Conservation (phyloP, 2,113 vertebrate genomes). For the Natator depressus region DNA sequence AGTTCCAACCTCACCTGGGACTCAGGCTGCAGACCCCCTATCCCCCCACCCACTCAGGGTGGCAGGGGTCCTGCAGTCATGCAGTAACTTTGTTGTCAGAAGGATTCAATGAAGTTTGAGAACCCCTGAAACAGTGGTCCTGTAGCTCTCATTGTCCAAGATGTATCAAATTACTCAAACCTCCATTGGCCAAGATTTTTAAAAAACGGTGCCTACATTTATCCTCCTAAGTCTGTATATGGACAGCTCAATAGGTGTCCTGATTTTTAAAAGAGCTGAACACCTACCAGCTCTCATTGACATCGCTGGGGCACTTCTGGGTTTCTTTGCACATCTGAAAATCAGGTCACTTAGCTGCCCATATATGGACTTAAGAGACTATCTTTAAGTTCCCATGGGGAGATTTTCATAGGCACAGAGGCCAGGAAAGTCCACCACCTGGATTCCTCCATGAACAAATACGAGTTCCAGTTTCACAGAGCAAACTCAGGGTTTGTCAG, state of each 20-base stretch:
- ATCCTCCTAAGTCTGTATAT: too few relatives aligned
- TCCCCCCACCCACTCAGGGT: too few relatives aligned
- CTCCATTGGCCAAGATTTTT: neutral
- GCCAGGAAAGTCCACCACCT: neutral
- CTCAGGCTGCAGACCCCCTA: too few relatives aligned
- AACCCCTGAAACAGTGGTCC: too few relatives aligned
- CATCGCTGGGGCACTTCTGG: neutral
- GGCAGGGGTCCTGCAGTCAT: too few relatives aligned
- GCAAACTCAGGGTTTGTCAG: neutral
- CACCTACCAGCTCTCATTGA: neutral
- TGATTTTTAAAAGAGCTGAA: neutral
- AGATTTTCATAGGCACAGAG: neutral
- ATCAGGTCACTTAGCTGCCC: neutral
- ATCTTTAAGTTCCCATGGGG: neutral
- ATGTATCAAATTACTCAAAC: neutral
- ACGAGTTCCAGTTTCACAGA: constrained; percentile 25
- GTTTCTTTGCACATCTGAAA: neutral
- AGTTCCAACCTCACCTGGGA: too few relatives aligned
- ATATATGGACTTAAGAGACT: neutral
- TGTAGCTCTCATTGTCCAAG: neutral
- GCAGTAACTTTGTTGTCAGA: too few relatives aligned
- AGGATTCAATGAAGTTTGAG: too few relatives aligned
- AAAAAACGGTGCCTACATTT: neutral
- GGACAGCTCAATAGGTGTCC: neutral
- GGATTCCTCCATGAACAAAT: neutral